These are phyloP conservation scores for Rhynchotus rufescens DNA, from an alignment of 2,797 vertebrate species.

Conservation along the genomic window DNA sequence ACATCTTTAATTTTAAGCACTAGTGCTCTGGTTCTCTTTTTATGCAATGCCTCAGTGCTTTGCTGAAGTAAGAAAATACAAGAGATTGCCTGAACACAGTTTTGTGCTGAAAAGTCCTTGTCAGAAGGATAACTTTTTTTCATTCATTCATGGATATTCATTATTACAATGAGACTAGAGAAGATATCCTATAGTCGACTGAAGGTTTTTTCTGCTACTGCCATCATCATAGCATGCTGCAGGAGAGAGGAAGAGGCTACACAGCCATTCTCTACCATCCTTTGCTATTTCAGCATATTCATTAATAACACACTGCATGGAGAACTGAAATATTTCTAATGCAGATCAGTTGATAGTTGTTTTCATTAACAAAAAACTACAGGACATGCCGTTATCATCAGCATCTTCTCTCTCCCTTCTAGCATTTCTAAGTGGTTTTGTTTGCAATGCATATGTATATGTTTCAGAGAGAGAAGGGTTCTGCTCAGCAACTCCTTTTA, in stretches of 20 bases:
- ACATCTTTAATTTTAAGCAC: not conserved
- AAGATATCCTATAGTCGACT: not conserved
- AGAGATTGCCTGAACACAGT: not conserved
- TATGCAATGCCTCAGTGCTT: not conserved
- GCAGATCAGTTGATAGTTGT: not conserved
- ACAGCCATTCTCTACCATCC: not conserved
- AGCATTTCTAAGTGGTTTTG: not conserved
- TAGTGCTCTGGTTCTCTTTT: not conserved
- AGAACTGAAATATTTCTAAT: not conserved
- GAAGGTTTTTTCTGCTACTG: not conserved
- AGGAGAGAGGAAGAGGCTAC: not conserved
- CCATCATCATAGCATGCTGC: not conserved
- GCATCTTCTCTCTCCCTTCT: not conserved
- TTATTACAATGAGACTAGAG: not conserved
- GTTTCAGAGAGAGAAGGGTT: not conserved
- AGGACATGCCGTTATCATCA: slow-evolving; percentile 3
- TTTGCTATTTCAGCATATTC: not conserved
- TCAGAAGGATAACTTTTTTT: not conserved
- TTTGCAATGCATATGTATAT: not conserved
- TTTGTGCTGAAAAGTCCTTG: not conserved
- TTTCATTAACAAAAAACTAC: slow-evolving; percentile 24
- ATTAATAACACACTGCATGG: not conserved
- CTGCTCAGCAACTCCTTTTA: not conserved
- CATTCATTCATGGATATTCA: not conserved
- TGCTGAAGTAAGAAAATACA: not conserved